These are phyloP conservation scores for Bombyx mori DNA, from an alignment of 1,140 invertebrate species.

Conservation along the genomic window DNA sequence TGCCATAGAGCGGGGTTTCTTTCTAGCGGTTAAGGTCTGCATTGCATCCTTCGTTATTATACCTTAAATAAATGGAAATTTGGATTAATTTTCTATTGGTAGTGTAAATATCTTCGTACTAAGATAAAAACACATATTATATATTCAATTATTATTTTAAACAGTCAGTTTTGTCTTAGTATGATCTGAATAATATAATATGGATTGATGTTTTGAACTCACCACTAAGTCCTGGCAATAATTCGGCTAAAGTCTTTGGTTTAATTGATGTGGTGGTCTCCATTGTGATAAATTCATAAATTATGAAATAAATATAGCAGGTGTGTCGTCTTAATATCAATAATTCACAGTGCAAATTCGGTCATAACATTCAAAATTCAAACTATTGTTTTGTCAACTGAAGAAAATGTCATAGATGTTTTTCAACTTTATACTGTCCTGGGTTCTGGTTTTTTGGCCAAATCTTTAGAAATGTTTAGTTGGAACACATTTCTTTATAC, in stretches of 20 bases:
- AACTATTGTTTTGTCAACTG: constrained; percentile 10
- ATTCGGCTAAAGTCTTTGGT: constrained; percentile 40
- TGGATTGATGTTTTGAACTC: constrained; percentile 4
- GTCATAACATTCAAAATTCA: constrained; percentile 10
- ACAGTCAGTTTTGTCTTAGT: no score
- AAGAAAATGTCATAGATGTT: constrained; percentile 5
- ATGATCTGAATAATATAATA: background rate
- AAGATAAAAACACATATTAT: no score
- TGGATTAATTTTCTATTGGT: no score
- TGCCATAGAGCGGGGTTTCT: constrained; percentile 24
- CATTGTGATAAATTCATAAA: constrained; percentile 16
- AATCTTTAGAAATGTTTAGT: no score
- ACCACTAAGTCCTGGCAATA: constrained; percentile 39
- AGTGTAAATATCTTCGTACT: no score
- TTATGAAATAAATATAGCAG: no score
- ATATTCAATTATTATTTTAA: no score
- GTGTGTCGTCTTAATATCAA: background rate
- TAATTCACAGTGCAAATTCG: constrained; percentile 4
- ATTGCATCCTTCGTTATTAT: constrained; percentile 37
- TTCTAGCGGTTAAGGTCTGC: constrained; percentile 27
- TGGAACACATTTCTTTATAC: no score
- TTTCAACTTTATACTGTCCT: no score
- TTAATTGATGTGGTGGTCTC: constrained; percentile 27
- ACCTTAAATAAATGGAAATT: constrained; percentile 20
- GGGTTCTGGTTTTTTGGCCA: no score